phyloP scores from a whole-genome alignment of 2,797 vertebrate genomes.

The Lophotriccus pileatus region DNA sequence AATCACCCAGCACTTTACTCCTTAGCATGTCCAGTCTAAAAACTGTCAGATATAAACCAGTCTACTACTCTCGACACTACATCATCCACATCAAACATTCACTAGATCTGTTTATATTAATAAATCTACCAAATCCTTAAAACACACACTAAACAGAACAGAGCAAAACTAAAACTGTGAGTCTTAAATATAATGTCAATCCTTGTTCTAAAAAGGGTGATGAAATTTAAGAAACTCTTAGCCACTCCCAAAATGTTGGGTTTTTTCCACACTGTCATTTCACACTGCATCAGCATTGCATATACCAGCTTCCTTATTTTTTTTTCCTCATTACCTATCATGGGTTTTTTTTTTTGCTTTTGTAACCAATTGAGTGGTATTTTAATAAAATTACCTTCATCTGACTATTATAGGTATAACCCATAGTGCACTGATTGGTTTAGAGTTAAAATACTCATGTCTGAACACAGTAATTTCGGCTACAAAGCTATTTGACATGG shows the following conservation, averaged over 20 bases:
- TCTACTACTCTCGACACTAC: neutral
- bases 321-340: neutral
- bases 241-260: neutral
- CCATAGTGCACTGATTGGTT: neutral
- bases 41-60: neutral
- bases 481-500: neutral
- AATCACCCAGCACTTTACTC: neutral
- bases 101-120: neutral
- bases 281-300: neutral
- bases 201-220: neutral
- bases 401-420: neutral
- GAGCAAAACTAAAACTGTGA: neutral
- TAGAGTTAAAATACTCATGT: neutral
- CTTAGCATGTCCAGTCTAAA: neutral
- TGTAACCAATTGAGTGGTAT: neutral
- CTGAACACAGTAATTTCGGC: neutral
- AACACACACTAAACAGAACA: neutral
- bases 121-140: neutral
- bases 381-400: neutral
- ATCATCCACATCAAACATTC: neutral
- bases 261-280: neutral
- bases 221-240: neutral
- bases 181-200: neutral
- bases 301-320: neutral
- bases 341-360: neutral